These are phyloP conservation scores for Protonibea diacanthus DNA, from an alignment of 2,797 vertebrate genomes.

Conservation along the genomic window DNA sequence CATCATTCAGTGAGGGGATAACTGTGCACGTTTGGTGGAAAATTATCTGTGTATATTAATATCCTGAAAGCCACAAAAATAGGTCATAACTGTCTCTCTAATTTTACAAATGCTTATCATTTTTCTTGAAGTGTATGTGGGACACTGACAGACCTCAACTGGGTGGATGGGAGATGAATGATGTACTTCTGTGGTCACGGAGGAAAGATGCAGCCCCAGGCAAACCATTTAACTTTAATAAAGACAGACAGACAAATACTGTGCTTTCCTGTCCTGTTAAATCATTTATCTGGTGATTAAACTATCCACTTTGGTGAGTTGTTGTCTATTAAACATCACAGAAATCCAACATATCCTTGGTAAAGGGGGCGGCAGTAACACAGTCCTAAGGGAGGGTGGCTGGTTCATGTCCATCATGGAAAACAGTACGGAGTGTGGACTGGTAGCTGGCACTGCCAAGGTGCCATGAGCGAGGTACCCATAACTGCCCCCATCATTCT, in stretches of 20 bases:
- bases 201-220: constrained; percentile 6
- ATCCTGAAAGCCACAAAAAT: constrained; percentile 1
- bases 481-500: too few species aligned
- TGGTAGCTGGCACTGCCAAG: too few species aligned
- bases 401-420: too few species aligned
- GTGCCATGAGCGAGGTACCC: too few species aligned
- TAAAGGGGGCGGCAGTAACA: not conserved
- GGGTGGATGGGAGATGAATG: not conserved
- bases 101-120: constrained; percentile 8
- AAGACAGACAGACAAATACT: not conserved
- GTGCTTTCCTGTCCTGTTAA: not conserved
- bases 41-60: constrained; percentile 6
- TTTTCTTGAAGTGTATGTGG: constrained; percentile 23
- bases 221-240: not conserved
- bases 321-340: not conserved
- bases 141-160: constrained; percentile 23
- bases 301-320: not conserved
- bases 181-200: constrained; percentile 26
- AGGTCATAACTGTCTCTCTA: constrained; percentile 13
- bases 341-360: not conserved
- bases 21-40: not conserved
- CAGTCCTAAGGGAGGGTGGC: too few species aligned
- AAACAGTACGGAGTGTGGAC: too few species aligned
- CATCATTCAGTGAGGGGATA: not conserved
- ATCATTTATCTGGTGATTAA: not conserved